Conservation (phyloP, 2,888 invertebrate genomes). For the Agrilus biguttatus region DNA sequence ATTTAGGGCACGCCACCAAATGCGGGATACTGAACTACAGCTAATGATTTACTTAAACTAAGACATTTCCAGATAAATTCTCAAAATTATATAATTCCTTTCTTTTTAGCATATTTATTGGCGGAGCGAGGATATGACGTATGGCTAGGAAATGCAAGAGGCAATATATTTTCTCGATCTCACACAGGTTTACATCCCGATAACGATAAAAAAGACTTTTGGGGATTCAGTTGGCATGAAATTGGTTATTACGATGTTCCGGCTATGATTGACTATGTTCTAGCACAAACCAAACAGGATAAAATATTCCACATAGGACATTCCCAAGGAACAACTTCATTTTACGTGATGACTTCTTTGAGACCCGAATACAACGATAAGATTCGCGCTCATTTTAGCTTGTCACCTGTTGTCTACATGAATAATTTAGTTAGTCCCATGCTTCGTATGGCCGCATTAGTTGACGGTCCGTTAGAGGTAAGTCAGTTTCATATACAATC, state of each 20-base stretch:
- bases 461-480: constrained; percentile 2
- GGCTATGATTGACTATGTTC: constrained; percentile 60
- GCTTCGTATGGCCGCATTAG: constrained; percentile 7
- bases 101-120: constrained; percentile 32
- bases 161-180: constrained; percentile 37
- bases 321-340: constrained; percentile 44
- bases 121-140: constrained; percentile 30
- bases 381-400: constrained; percentile 36
- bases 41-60: no score
- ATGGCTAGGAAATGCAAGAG: constrained; percentile 45
- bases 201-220: constrained; percentile 14
- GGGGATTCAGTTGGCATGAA: constrained; percentile 59
- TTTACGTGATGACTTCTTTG: constrained; percentile 38
- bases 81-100: background rate
- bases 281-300: constrained; percentile 30
- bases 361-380: constrained; percentile 38
- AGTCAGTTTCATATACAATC: background rate
- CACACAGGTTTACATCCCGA: constrained; percentile 27
- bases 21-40: no score
- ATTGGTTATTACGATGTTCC: constrained; percentile 69
- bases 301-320: constrained; percentile 43
- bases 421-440: constrained; percentile 32
- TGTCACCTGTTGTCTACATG: constrained; percentile 45
- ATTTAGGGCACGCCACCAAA: no score
- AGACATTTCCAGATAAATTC: background rate